Conservation (phyloP, 1,140 invertebrate genomes). For the Orius laevigatus region DNA sequence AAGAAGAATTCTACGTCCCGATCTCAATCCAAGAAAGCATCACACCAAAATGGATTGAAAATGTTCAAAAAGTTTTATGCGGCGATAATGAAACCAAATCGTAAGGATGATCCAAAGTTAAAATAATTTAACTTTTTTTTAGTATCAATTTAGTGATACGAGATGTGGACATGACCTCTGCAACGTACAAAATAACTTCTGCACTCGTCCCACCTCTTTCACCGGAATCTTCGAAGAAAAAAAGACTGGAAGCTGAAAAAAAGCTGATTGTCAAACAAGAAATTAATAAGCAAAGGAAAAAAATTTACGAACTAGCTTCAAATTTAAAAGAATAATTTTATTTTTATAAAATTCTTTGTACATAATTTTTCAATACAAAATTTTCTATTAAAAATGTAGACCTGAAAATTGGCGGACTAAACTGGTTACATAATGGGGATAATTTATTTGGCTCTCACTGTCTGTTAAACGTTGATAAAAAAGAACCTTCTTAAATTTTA, state of each 20-base stretch:
- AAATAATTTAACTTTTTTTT: slow-evolving; percentile 14
- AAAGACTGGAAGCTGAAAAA: slow-evolving; percentile 10
- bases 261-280: slow-evolving; percentile 9
- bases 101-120: not conserved
- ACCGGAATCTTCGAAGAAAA: slow-evolving; percentile 22
- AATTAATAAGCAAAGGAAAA: slow-evolving; percentile 1
- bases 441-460: too few relatives aligned
- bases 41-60: slow-evolving; percentile 10
- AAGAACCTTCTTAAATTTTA: too few relatives aligned
- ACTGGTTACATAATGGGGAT: too few relatives aligned
- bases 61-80: slow-evolving; percentile 8
- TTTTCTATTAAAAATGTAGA: too few relatives aligned
- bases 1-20: slow-evolving; percentile 15
- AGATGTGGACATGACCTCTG: slow-evolving; percentile 26
- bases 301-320: too few relatives aligned
- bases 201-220: slow-evolving; percentile 26
- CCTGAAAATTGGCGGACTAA: too few relatives aligned
- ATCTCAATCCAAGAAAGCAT: slow-evolving; percentile 11
- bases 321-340: too few relatives aligned
- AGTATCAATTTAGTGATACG: slow-evolving; percentile 30
- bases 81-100: not conserved
- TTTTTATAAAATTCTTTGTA: too few relatives aligned
- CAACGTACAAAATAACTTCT: slow-evolving; percentile 26
- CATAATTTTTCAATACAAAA: too few relatives aligned
- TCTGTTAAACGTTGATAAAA: too few relatives aligned